A percentile compares a stretch with the other conserved stretches of the same genome.
Evolutionary conservation across 1,140 invertebrate species (phyloP).

Genomic region (Ylistrum balloti): DNA sequence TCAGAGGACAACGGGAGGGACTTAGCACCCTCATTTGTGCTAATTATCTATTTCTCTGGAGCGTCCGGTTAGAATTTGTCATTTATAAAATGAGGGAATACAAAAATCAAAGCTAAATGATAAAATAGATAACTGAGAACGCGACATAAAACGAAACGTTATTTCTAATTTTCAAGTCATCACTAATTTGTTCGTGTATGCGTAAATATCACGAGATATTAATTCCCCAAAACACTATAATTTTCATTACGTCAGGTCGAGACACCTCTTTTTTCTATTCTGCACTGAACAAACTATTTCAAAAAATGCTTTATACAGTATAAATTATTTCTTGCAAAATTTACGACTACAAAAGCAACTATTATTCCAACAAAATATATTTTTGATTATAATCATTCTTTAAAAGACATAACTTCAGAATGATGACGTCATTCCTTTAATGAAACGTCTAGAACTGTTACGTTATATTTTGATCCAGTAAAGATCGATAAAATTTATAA

Average conservation of each 20-base stretch:
- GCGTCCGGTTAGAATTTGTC: constrained; percentile 24
- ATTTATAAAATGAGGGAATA: constrained; percentile 29
- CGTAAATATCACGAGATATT: constrained; percentile 16
- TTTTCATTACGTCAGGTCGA: constrained; percentile 2
- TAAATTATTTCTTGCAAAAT: too few relatives aligned
- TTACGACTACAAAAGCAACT: too few relatives aligned
- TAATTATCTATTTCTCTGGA: background rate
- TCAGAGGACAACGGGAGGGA: background rate
- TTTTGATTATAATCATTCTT: too few relatives aligned
- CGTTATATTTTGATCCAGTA: background rate
- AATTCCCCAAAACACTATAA: background rate
- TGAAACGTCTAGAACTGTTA: too few relatives aligned
- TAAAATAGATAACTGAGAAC: background rate
- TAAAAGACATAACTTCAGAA: too few relatives aligned
- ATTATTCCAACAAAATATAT: too few relatives aligned
- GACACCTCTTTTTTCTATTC: background rate
- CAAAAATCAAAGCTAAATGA: constrained; percentile 10
- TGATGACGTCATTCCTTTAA: too few relatives aligned
- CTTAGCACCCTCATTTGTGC: background rate
- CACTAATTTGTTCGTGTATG: constrained; percentile 19
- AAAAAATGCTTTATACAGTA: too few relatives aligned
- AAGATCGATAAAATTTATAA: background rate
- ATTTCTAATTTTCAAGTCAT: constrained; percentile 22
- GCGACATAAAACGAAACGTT: background rate
- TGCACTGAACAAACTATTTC: background rate